Evolutionary conservation across 2,888 invertebrate species (phyloP).

Genomic region (Aethes cnicana): DNA sequence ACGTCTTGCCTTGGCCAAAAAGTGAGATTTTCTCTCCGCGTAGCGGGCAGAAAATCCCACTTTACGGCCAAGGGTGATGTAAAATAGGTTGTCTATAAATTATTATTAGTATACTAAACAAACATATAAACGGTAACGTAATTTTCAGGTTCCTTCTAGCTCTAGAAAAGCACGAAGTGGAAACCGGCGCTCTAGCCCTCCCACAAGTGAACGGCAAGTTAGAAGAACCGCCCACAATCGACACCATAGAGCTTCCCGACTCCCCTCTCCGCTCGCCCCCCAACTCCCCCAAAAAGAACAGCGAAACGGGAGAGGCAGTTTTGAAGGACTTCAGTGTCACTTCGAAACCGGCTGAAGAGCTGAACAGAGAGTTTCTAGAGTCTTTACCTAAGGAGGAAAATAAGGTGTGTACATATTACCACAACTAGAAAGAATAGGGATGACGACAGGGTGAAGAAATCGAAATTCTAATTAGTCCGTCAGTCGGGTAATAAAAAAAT

Average conservation of each 20-base stretch:
- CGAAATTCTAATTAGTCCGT: no score
- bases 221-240: slow-evolving; percentile 49
- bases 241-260: slow-evolving; percentile 70
- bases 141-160: slow-evolving; percentile 84
- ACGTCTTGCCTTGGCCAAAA: no score
- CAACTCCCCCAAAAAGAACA: slow-evolving; percentile 34
- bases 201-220: slow-evolving; percentile 61
- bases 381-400: slow-evolving; percentile 61
- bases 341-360: slow-evolving; percentile 63
- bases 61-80: no score
- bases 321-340: slow-evolving; percentile 50
- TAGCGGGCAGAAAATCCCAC: no score
- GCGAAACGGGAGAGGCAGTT: slow-evolving; percentile 23
- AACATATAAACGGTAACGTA: no score
- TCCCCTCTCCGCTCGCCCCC: slow-evolving; percentile 55
- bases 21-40: no score
- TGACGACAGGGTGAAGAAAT: no score
- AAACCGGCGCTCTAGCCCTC: slow-evolving; percentile 56
- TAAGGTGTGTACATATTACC: slow-evolving; percentile 19
- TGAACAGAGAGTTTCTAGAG: slow-evolving; percentile 71
- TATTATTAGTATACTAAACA: no score
- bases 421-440: no score
- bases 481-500: no score
- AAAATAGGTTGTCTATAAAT: no score
- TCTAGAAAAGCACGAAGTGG: slow-evolving; percentile 83